phyloP scores from a whole-genome alignment of 2,797 vertebrate species.

The Mus caroli region DNA sequence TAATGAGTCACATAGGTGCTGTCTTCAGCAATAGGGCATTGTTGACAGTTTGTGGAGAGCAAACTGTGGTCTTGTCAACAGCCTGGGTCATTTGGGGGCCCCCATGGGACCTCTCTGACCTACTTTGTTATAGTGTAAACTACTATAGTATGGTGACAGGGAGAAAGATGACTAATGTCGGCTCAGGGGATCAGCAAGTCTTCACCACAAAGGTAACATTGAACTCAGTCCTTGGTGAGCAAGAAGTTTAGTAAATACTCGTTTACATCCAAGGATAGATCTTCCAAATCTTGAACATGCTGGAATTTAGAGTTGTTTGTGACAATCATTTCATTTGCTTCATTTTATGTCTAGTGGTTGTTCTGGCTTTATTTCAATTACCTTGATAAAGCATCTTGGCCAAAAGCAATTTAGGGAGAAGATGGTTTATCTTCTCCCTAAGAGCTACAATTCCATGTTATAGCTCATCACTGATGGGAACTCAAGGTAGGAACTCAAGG shows the following conservation, averaged over 20 bases:
- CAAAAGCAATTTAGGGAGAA: background rate
- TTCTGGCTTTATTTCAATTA: background rate
- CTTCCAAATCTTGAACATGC: background rate
- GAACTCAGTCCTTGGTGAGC: background rate
- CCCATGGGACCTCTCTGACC: background rate
- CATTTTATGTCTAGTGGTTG: background rate
- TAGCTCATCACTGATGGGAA: background rate
- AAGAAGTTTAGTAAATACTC: background rate
- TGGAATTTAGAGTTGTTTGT: constrained; percentile 52
- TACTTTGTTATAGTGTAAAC: background rate
- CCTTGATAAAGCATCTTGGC: background rate
- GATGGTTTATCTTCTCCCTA: too few species aligned
- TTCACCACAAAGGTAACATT: constrained; percentile 8
- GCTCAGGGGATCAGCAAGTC: background rate
- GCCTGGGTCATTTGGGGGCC: background rate
- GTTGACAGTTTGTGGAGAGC: background rate
- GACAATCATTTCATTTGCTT: background rate
- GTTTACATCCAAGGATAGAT: background rate
- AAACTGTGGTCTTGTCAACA: background rate
- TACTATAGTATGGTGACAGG: background rate
- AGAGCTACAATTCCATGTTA: background rate
- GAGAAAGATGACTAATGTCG: background rate
- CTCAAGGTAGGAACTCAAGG: background rate
- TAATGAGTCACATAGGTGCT: background rate
- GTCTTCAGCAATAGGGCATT: background rate